Conservation (phyloP, 1,140 invertebrate species). For the Lepidurus apus region DNA sequence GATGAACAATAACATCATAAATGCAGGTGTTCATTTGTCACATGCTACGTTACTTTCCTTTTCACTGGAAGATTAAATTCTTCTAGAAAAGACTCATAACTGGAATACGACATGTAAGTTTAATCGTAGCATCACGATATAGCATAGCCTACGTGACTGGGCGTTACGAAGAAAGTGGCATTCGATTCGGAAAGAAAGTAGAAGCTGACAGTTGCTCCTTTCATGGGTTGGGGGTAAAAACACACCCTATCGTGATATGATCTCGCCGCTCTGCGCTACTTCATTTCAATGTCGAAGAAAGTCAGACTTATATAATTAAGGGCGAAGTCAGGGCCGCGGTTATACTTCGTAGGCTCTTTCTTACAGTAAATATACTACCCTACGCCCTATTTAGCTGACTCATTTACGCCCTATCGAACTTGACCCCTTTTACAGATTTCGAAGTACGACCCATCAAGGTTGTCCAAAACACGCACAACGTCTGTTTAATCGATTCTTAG, state of each 20-base stretch:
- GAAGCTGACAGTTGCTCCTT: neutral
- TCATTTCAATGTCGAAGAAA: conserved; percentile 20
- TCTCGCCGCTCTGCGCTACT: neutral
- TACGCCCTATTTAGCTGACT: neutral
- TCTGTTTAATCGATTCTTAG: too few relatives aligned
- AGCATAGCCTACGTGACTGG: neutral
- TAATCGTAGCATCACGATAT: neutral
- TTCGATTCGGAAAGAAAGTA: conserved; percentile 4
- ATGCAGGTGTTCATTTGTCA: too few relatives aligned
- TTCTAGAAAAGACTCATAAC: too few relatives aligned
- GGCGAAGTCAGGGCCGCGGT: neutral
- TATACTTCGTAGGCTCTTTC: too few relatives aligned
- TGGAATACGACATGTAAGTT: too few relatives aligned
- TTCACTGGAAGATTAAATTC: too few relatives aligned
- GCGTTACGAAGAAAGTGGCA: neutral
- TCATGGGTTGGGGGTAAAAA: neutral
- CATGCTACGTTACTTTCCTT: too few relatives aligned
- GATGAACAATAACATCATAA: too few relatives aligned
- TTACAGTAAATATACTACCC: neutral
- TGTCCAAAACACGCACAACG: neutral
- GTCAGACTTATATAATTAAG: neutral
- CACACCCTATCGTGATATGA: neutral
- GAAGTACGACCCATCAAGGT: neutral
- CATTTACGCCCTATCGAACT: neutral
- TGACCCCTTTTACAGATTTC: neutral